Evolutionary conservation across 2,888 invertebrate species (phyloP).

Genomic region (Ectropis crepuscularia): DNA sequence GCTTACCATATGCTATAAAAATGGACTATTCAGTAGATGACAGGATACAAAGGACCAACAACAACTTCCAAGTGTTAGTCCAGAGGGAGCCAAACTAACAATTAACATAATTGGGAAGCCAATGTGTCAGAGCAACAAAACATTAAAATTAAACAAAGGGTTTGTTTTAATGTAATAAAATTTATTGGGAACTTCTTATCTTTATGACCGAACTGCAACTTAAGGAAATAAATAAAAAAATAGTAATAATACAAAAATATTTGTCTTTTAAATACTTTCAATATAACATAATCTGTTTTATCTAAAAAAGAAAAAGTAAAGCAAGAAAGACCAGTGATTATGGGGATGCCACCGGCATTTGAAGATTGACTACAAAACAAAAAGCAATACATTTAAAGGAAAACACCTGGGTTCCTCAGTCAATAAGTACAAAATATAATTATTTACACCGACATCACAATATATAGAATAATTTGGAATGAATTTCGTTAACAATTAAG

Average conservation of each 20-base stretch:
- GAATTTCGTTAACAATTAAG: constrained; percentile 51
- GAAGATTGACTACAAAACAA: constrained; percentile 44
- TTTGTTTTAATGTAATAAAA: constrained; percentile 60
- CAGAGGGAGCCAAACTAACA: too few relatives aligned
- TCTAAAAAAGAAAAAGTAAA: constrained; percentile 30
- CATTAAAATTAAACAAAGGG: constrained; percentile 51
- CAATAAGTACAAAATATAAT: constrained; percentile 75
- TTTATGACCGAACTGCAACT: constrained; percentile 58
- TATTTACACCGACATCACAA: constrained; percentile 72
- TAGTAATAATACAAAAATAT: constrained; percentile 75
- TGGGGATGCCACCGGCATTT: constrained; percentile 30
- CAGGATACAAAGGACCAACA: too few relatives aligned
- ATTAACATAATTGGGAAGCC: not conserved
- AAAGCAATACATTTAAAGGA: constrained; percentile 27
- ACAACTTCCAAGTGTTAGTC: too few relatives aligned
- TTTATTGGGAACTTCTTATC: constrained; percentile 70
- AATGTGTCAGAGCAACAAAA: not conserved
- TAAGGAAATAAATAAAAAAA: constrained; percentile 67
- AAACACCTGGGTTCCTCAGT: constrained; percentile 47
- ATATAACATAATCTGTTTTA: constrained; percentile 32
- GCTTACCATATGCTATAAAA: too few relatives aligned
- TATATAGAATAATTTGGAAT: constrained; percentile 64
- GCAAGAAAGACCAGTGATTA: constrained; percentile 44
- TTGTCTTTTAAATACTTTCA: constrained; percentile 65
- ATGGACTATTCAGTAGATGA: too few relatives aligned